Base-by-base conservation (phyloP, 2,888 invertebrate species). In the Lottia scabra region DNA sequence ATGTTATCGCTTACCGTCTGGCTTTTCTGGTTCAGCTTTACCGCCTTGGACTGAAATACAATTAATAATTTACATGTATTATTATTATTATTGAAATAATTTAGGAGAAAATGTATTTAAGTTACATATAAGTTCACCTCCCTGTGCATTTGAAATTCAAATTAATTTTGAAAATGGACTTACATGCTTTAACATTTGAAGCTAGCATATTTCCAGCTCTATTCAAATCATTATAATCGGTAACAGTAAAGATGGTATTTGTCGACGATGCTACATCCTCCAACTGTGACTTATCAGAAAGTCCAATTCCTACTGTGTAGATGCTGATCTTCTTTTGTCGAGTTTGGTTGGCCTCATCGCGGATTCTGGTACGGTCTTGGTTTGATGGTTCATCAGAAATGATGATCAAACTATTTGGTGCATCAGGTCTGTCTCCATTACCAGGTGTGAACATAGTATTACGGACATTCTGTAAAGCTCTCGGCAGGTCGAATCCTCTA, bases 371-470 rank as follows among this genome's bases (percentile, higher is more conserved):
- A 5, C 62, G 30, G 46, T 80, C 78, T 23, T 70, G 73, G 8
- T 66, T 79, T 13, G 84, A 82, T 15, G 75, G 64, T 8, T 76
- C 67, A 70, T 85, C 84, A 0, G 85, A 84, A 23, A 85, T 75
- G 63, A 85, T 72, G 46, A 85, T 75, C 4, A 82, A 68, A 12
- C 80, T 83, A 56, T 84, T 81, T 1, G 84, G 83, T 8, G 80
- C 83, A 26, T 74, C 74, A 15, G 73, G 71, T n/a, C 83, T 56
- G 48, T 81, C 77, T 2, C 80, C 77, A 30, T 77, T 78, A 19
- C 45, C 73, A 4, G 64, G 15, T 3, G 71, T 74, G 15, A 83
- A 76, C 78, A 83, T 80, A 43, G 77, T 75, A 46, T n/a, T 43
- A 13, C 65, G 63, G 27, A 72, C 65, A 19, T 27, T 48, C 44